Percentiles rank a stretch among this genome's conserved stretches.
These are phyloP conservation scores for Dendrocincla tyrannina DNA, from an alignment of 2,797 vertebrate genomes.

Conservation along the genomic window DNA sequence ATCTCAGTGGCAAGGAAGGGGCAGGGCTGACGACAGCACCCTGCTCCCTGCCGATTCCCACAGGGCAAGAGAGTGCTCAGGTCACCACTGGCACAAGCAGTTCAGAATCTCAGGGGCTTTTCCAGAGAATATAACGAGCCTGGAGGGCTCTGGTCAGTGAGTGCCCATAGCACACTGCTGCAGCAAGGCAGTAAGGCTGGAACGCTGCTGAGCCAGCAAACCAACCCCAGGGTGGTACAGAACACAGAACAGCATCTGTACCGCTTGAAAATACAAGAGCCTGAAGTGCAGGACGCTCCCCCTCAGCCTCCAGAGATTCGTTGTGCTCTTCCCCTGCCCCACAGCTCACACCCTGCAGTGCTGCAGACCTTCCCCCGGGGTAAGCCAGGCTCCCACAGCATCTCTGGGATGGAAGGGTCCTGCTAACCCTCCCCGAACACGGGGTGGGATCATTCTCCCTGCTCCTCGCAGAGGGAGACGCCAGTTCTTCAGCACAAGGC, in stretches of 20 bases:
- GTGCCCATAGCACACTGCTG: background rate
- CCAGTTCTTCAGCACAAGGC: background rate
- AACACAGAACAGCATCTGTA: background rate
- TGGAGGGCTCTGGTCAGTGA: background rate
- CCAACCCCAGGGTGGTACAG: accelerated
- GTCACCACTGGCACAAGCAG: background rate
- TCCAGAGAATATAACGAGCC: background rate
- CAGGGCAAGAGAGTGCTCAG: background rate
- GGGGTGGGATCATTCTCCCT: accelerated
- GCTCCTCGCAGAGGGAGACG: background rate
- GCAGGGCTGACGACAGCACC: accelerated
- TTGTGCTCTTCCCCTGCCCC: background rate
- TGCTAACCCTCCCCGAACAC: background rate
- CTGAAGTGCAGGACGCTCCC: background rate
- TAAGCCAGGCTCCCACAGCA: background rate
- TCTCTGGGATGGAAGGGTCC: accelerated
- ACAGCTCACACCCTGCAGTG: background rate
- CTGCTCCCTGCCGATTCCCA: accelerated
- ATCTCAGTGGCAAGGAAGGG: accelerated
- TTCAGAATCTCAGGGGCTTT: background rate
- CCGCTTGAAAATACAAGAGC: background rate
- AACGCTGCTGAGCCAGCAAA: background rate
- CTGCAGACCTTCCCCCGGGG: background rate
- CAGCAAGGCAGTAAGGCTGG: background rate
- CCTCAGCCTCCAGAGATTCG: background rate